A percentile compares a stretch with the other conserved stretches of the same genome.
Evolutionary conservation across 2,888 invertebrate genomes (phyloP).

Genomic region (Nomada fucata): DNA sequence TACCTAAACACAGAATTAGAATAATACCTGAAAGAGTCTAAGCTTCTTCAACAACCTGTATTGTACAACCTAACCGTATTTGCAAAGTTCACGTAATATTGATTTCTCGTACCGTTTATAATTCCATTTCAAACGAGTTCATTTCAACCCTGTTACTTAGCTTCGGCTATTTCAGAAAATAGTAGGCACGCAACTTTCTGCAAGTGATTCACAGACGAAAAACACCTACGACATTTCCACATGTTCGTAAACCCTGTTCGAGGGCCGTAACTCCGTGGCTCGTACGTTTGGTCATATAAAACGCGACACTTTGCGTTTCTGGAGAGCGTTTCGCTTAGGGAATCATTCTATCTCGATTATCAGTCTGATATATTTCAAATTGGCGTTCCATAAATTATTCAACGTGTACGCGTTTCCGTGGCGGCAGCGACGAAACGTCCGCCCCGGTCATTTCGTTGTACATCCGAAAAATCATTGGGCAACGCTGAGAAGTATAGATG

Average conservation of each 20-base stretch:
- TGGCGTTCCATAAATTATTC: conserved; percentile 24
- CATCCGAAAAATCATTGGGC: conserved; percentile 6
- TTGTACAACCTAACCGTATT: too few species aligned
- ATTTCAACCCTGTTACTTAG: neutral
- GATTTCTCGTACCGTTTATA: too few species aligned
- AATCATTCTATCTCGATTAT: neutral
- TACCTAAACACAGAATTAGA: too few species aligned
- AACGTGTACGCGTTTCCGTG: neutral
- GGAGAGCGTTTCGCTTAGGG: neutral
- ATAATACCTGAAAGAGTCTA: too few species aligned
- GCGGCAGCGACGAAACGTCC: neutral
- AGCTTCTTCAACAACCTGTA: too few species aligned
- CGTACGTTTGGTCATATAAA: neutral
- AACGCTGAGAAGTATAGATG: neutral
- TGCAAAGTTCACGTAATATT: too few species aligned
- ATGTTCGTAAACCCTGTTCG: neutral
- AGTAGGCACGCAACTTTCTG: neutral
- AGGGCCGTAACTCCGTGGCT: neutral
- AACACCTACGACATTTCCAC: conserved; percentile 23
- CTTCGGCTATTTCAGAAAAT: neutral
- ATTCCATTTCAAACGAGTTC: too few species aligned
- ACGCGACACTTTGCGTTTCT: conserved; percentile 3
- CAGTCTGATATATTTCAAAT: neutral
- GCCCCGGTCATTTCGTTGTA: neutral
- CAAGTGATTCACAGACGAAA: conserved; percentile 1